Evolutionary conservation across 2,113 vertebrate genomes (phyloP).

Genomic region (Burhinus bistriatus): DNA sequence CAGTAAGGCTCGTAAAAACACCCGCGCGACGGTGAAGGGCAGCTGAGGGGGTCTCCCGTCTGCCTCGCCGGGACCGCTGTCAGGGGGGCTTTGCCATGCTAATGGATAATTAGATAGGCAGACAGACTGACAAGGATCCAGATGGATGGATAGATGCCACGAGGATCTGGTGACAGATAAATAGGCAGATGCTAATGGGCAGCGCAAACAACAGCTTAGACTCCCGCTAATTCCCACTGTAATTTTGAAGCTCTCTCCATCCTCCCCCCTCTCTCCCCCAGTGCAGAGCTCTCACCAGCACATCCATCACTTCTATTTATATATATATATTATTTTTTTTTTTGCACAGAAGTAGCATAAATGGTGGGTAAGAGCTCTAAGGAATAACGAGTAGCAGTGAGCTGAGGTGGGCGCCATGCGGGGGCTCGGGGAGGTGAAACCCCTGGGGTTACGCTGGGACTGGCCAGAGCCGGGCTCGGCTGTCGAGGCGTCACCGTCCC

Average conservation of each 20-base stretch:
- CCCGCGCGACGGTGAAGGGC: neutral
- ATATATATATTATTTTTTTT: neutral
- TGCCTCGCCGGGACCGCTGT: neutral
- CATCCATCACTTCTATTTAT: neutral
- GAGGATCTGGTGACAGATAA: constrained; percentile 8
- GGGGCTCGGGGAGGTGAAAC: neutral
- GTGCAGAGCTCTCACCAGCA: neutral
- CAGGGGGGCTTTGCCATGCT: neutral
- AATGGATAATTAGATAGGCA: constrained; percentile 20
- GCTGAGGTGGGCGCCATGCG: neutral
- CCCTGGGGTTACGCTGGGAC: neutral
- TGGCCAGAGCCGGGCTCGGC: neutral
- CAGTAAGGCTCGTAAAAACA: neutral
- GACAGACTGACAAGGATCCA: neutral
- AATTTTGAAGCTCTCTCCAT: neutral
- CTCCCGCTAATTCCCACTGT: constrained; percentile 31
- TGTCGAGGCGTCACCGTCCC: neutral
- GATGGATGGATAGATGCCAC: constrained; percentile 10
- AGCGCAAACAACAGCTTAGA: constrained; percentile 16
- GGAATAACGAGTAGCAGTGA: neutral
- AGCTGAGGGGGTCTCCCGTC: neutral
- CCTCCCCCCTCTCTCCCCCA: neutral
- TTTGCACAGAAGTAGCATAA: neutral
- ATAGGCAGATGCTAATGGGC: constrained; percentile 38
- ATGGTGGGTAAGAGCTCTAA: neutral